phyloP scores from a whole-genome alignment of 2,797 vertebrate species.

The Meriones psammophilus region DNA sequence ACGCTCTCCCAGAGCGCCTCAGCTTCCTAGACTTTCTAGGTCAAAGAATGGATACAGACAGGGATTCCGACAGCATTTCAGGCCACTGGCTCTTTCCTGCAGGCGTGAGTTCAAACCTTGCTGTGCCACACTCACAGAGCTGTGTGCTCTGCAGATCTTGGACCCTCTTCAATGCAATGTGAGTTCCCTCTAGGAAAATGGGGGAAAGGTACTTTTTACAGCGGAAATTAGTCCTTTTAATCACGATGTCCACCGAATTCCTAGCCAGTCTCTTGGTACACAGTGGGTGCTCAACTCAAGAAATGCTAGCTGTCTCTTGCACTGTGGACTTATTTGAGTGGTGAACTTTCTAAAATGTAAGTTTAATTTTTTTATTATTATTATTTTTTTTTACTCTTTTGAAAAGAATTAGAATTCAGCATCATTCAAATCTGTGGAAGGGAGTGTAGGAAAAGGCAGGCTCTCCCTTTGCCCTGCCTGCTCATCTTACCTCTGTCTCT shows the following conservation, averaged over 20 bases:
- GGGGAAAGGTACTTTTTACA: not conserved
- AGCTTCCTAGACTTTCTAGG: not conserved
- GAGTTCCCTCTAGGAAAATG: not conserved
- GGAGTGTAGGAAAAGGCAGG: not conserved
- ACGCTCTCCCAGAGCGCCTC: not conserved
- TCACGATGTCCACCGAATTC: not conserved
- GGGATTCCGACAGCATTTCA: not conserved
- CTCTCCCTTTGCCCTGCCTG: not conserved
- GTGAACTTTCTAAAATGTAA: not conserved
- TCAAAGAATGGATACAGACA: not conserved
- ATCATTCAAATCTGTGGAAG: not conserved
- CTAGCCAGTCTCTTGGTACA: not conserved
- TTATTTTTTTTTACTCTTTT: not conserved
- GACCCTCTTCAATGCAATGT: not conserved
- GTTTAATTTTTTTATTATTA: not conserved
- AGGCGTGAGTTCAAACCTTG: not conserved
- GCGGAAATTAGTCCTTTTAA: not conserved
- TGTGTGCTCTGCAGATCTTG: not conserved
- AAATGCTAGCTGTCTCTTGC: not conserved
- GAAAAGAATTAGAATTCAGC: not conserved
- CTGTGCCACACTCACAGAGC: not conserved
- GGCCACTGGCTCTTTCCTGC: not conserved
- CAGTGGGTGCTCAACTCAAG: not conserved
- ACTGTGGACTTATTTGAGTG: not conserved
- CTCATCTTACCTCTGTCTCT: not conserved